Base-by-base conservation (phyloP, 2,797 vertebrate species). In the Enteromius treurensis region DNA sequence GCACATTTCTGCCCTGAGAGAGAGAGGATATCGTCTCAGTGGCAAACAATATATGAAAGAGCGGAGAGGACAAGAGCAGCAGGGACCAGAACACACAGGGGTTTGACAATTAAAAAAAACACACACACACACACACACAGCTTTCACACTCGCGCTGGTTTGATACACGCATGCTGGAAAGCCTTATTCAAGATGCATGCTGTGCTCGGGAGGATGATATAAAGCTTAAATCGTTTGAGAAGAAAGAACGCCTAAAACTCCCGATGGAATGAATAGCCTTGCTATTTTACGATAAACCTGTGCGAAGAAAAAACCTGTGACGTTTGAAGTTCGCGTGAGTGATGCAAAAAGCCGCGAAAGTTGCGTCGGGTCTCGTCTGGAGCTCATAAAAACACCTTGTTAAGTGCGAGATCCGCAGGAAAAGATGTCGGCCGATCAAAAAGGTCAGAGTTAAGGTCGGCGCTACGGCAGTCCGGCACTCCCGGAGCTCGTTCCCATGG, bases 21-120 rank as follows among this genome's bases (percentile, higher is more conserved):
- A 42, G 55, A 79, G 86, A 91, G 92, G 92, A 93, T 92, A 94
- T 92, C 88, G 92, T 90, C 90, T 75, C 74, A 77, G 88, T 21
- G 53, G 80, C 77, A 79, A 87, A 47, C 85, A 34, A 85, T 79
- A 84, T 80, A 88, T 80, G 81, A 73, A 74, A 26, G 76, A 84
- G 79, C n/a, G 65, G 73, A 64, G 26, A 68, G 65, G 67, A 79
- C 51, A n/a, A 69, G 64, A 77, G 62, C 74, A 75, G 75, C 13
- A 68, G 81, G 60, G 74, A 73, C 37, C 23, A 71, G 32, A 80
- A 79, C 79, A 79, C 55, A 32, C 11, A n/a, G n/a, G 21, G 37
- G 74, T 70, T 60, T 83, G 81, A 83, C 64, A 47, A 77, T 77
- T 49, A 82, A 85, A 85, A 76, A 58, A 32, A 84, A 77, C n/a